phyloP scores from a whole-genome alignment of 2,888 invertebrate genomes.

The Scelioninae gen. 1 region DNA sequence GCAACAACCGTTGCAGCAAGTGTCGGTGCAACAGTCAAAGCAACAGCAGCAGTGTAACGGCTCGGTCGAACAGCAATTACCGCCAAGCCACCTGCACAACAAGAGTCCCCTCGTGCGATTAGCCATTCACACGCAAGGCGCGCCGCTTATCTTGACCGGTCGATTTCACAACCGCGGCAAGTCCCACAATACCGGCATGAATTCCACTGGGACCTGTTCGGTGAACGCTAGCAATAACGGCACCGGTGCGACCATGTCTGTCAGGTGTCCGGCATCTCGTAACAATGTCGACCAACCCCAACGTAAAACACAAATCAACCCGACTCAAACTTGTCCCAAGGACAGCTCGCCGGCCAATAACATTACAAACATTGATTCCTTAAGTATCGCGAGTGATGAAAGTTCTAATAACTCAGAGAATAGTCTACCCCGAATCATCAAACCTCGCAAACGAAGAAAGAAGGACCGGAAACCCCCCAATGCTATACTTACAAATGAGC shows the following conservation, averaged over 20 bases:
- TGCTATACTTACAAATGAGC: slow-evolving; percentile 74
- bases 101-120: slow-evolving; percentile 88
- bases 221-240: slow-evolving; percentile 66
- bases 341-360: slow-evolving; percentile 81
- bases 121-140: slow-evolving; percentile 93
- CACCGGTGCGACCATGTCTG: slow-evolving; percentile 12
- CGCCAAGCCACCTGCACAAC: slow-evolving; percentile 74
- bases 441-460: slow-evolving; percentile 94
- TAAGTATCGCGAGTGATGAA: slow-evolving; percentile 91
- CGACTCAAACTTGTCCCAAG: slow-evolving; percentile 36
- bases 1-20: slow-evolving; percentile 72
- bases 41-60: slow-evolving; percentile 24
- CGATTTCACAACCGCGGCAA: slow-evolving; percentile 86
- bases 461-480: slow-evolving; percentile 92
- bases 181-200: slow-evolving; percentile 75
- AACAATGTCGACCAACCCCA: slow-evolving; percentile 47
- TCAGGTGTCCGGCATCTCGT: slow-evolving; percentile 20
- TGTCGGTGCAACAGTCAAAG: slow-evolving; percentile 7
- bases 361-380: slow-evolving; percentile 87
- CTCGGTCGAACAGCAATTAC: slow-evolving; percentile 67
- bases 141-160: slow-evolving; percentile 91
- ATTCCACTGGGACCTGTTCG: slow-evolving; percentile 66
- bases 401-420: slow-evolving; percentile 89
- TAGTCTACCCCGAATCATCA: slow-evolving; percentile 94
- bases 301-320: slow-evolving; percentile 71